Evolutionary conservation across 2,888 invertebrate genomes (phyloP).

Genomic region (Andrena fulva): DNA sequence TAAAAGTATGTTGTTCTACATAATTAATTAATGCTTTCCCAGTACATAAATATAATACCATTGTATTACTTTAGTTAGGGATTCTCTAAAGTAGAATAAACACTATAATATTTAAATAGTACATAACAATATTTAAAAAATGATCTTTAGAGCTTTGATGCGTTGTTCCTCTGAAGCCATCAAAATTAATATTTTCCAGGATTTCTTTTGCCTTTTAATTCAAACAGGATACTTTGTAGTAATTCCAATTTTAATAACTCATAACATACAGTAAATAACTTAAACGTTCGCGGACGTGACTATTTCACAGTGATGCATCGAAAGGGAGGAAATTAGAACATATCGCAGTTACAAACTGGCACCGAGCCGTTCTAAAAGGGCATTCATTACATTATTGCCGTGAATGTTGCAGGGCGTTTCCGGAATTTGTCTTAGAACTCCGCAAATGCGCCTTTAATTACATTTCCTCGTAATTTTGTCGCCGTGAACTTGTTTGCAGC

Average conservation of each 20-base stretch:
- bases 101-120: no score
- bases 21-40: no score
- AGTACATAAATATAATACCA: no score
- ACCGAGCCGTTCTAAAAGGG: background rate
- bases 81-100: no score
- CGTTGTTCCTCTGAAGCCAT: background rate
- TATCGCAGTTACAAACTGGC: background rate
- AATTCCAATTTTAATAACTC: background rate
- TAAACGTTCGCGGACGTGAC: background rate
- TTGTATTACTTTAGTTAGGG: no score
- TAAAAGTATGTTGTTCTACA: no score
- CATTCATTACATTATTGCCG: background rate
- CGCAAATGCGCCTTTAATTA: background rate
- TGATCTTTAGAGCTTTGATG: no score
- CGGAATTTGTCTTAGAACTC: background rate
- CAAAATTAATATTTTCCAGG: background rate
- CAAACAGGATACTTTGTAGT: background rate
- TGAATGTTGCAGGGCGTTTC: background rate
- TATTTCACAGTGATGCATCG: background rate
- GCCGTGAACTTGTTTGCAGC: background rate
- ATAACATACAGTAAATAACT: background rate
- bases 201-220: background rate
- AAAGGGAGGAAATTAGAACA: background rate
- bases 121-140: no score
- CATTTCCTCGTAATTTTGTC: background rate